Conservation (phyloP, 1,140 invertebrate species). For the Drosophila melanica region DNA sequence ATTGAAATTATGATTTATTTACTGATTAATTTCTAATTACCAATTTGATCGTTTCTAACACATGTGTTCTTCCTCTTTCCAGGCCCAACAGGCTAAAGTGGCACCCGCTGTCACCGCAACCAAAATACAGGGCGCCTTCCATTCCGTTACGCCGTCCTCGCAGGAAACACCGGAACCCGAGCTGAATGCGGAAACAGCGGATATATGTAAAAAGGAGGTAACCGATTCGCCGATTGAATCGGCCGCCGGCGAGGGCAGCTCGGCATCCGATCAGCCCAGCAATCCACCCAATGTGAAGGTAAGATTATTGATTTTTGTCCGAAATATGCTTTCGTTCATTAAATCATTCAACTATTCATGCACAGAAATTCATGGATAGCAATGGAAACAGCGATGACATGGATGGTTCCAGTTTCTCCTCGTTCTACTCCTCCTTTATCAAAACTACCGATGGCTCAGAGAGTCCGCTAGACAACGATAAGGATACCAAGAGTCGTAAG, state of each 20-base stretch:
- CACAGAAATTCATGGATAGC: conserved; percentile 70
- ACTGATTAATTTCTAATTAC: too few relatives aligned
- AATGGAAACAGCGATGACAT: conserved; percentile 84
- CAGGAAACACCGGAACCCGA: conserved; percentile 85
- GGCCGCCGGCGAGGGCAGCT: conserved; percentile 65
- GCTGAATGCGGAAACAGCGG: too few relatives aligned
- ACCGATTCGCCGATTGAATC: conserved; percentile 84
- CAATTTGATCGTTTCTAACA: background rate
- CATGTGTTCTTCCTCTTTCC: background rate
- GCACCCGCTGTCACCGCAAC: conserved; percentile 24
- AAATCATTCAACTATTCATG: background rate
- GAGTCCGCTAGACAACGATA: conserved; percentile 77
- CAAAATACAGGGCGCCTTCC: conserved; percentile 71
- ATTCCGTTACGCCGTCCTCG: conserved; percentile 84
- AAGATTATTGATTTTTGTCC: background rate
- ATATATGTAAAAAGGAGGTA: conserved; percentile 84
- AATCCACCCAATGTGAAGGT: conserved; percentile 50
- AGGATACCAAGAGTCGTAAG: conserved; percentile 71
- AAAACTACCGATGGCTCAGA: conserved; percentile 85
- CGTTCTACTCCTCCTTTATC: conserved; percentile 85
- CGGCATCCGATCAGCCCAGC: conserved; percentile 50
- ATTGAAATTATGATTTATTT: too few relatives aligned
- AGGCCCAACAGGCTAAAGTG: conserved; percentile 61
- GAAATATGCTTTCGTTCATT: too few relatives aligned
- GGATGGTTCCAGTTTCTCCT: conserved; percentile 85